Evolutionary conservation across 2,888 invertebrate species (phyloP).

Genomic region (Quadriops clusia): DNA sequence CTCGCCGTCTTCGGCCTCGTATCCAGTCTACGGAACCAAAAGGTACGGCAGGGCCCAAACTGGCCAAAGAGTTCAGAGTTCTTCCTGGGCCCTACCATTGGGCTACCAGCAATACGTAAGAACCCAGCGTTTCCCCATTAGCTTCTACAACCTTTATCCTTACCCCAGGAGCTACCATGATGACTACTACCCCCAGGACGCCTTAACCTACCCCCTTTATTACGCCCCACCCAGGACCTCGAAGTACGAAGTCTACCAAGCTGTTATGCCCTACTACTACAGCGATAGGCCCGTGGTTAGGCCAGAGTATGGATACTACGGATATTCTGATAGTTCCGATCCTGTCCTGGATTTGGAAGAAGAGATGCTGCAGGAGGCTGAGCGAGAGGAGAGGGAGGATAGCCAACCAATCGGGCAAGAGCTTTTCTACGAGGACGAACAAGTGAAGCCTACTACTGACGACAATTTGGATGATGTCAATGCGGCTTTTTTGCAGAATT

Average conservation of each 20-base stretch:
- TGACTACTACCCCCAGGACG: conserved; percentile 33
- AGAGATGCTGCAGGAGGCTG: conserved; percentile 48
- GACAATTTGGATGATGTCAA: conserved; percentile 37
- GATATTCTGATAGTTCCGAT: conserved; percentile 36
- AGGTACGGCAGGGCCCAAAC: conserved; percentile 27
- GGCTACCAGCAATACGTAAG: conserved; percentile 26
- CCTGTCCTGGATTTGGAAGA: conserved; percentile 45
- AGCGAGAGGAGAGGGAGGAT: conserved; percentile 42
- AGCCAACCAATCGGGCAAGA: conserved; percentile 55
- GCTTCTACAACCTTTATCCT: conserved; percentile 37
- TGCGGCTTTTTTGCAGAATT: conserved; percentile 54
- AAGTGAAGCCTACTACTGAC: conserved; percentile 18
- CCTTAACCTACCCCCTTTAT: conserved; percentile 27
- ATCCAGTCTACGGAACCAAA: conserved; percentile 35
- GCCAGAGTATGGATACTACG: conserved; percentile 35
- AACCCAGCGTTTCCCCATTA: conserved; percentile 39
- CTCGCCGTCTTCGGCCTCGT: conserved; percentile 22
- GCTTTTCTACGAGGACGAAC: conserved; percentile 50
- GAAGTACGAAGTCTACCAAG: conserved; percentile 37
- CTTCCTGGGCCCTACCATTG: conserved; percentile 21
- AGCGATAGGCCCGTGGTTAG: conserved; percentile 25
- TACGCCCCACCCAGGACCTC: conserved; percentile 38
- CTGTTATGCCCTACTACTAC: conserved; percentile 39
- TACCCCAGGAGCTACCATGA: conserved; percentile 44
- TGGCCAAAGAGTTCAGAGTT: conserved; percentile 13